phyloP scores from a whole-genome alignment of 2,113 vertebrate genomes.

The Neoarius graeffei region DNA sequence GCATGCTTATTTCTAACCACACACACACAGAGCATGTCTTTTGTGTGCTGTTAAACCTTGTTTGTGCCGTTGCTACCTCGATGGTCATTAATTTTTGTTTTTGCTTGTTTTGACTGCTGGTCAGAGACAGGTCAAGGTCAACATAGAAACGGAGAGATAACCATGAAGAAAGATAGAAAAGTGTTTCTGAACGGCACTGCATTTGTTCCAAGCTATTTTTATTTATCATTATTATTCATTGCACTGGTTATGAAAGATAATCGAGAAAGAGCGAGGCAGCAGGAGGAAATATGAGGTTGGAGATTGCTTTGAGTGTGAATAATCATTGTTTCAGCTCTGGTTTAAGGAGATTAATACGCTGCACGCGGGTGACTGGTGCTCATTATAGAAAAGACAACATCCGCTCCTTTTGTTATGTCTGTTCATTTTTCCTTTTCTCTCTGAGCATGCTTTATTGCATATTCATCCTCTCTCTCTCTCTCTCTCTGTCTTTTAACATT shows the following conservation, averaged over 20 bases:
- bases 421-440: background rate
- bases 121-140: background rate
- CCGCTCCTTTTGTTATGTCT: background rate
- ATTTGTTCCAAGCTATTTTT: background rate
- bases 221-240: background rate
- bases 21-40: conserved; percentile 6
- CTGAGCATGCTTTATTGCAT: background rate
- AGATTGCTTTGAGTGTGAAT: background rate
- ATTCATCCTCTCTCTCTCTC: background rate
- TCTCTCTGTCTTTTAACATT: background rate
- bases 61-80: conserved; percentile 28
- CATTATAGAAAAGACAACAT: background rate
- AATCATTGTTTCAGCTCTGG: background rate
- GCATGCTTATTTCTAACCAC: background rate
- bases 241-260: background rate
- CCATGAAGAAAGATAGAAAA: conserved; percentile 14
- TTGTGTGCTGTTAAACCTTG: conserved; percentile 26
- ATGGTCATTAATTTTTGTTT: conserved; percentile 39
- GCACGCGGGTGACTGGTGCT: background rate
- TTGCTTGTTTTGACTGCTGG: conserved; percentile 12
- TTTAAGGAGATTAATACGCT: background rate
- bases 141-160: background rate
- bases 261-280: background rate
- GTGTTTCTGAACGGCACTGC: background rate
- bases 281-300: background rate